Evolutionary conservation across 2,888 invertebrate genomes (phyloP).

Genomic region (Venusia cambrica): DNA sequence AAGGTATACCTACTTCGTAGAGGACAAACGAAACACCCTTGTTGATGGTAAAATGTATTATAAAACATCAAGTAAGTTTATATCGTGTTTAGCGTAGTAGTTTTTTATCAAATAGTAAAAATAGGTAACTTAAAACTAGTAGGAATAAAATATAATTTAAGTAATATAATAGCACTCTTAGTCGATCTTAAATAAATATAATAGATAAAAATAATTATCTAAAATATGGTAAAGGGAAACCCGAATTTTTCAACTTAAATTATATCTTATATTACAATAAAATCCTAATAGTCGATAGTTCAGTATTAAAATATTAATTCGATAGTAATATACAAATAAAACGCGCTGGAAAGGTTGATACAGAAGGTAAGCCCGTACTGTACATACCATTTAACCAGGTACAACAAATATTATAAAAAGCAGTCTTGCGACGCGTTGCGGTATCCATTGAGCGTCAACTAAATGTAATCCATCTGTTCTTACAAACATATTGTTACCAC

Average conservation of each 20-base stretch:
- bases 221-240: slow-evolving; percentile 27
- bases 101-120: slow-evolving; percentile 18
- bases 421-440: too few species aligned
- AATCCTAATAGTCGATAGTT: slow-evolving; percentile 1
- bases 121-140: slow-evolving; percentile 25
- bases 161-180: slow-evolving; percentile 25
- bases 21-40: not conserved
- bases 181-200: slow-evolving; percentile 14
- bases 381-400: too few species aligned
- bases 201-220: slow-evolving; percentile 20
- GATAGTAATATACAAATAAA: too few species aligned
- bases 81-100: slow-evolving; percentile 20
- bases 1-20: too few species aligned
- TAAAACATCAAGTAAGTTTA: slow-evolving; percentile 12
- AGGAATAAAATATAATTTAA: slow-evolving; percentile 26
- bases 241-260: slow-evolving; percentile 25
- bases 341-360: too few species aligned
- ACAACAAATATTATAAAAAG: too few species aligned
- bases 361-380: too few species aligned
- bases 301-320: slow-evolving; percentile 5
- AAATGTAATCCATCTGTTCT: too few species aligned
- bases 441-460: too few species aligned
- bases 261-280: slow-evolving; percentile 7
- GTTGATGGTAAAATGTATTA: slow-evolving; percentile 21
- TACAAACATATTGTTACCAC: too few species aligned